Percentiles rank a stretch among this genome's conserved stretches.
Conservation (phyloP, 2,797 vertebrate species). For the Dendrocincla tyrannina region DNA sequence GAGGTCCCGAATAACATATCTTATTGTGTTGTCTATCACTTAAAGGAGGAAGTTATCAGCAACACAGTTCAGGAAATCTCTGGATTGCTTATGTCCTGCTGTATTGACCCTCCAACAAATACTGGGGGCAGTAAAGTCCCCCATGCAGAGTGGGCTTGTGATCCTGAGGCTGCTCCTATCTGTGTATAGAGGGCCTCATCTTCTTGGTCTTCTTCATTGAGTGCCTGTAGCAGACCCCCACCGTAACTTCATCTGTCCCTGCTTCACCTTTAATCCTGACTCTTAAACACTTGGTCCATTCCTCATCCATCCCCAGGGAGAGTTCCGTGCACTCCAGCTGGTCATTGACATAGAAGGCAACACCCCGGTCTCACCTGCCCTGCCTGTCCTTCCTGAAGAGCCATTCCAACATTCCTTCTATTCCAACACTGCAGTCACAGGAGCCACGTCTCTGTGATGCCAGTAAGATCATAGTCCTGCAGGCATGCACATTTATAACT, state of each 20-base stretch:
- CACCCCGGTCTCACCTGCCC: neutral
- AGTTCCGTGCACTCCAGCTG: neutral
- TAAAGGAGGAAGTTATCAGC: neutral
- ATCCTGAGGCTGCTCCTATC: neutral
- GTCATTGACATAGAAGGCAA: neutral
- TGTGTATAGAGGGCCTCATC: neutral
- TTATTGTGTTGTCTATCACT: neutral
- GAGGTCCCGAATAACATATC: neutral
- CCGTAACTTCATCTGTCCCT: neutral
- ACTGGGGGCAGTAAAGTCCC: neutral
- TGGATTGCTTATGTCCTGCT: neutral
- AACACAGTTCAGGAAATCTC: neutral
- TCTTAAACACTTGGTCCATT: neutral
- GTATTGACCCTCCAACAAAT: neutral
- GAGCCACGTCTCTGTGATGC: neutral
- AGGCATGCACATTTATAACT: fast-evolving
- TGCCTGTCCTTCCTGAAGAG: neutral
- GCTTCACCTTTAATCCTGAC: neutral
- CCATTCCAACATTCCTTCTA: too few species aligned
- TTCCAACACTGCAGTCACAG: neutral
- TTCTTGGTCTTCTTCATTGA: neutral
- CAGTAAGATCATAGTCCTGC: neutral
- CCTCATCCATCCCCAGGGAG: fast-evolving
- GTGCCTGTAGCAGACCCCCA: neutral
- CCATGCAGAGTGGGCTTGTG: neutral